These are phyloP conservation scores for Caretta caretta DNA, from an alignment of 2,113 vertebrate genomes.

Conservation along the genomic window DNA sequence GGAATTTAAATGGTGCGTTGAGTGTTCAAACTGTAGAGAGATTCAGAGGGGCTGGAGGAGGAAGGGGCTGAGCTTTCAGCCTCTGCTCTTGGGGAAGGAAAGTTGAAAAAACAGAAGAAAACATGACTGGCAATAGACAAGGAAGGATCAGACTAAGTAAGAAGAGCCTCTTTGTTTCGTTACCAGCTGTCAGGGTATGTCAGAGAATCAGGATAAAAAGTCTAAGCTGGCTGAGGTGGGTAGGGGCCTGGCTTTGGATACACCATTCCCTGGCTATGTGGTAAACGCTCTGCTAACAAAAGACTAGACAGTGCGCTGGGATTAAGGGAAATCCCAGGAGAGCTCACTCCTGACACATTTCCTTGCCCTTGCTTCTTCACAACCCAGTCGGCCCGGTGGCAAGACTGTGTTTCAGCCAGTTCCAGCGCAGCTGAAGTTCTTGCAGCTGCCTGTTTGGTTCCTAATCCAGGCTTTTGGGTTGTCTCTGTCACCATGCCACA, in stretches of 20 bases:
- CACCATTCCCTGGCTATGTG: accelerated
- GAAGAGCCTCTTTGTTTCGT: constrained; percentile 43
- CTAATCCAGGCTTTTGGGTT: not conserved
- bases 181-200: not conserved
- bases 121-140: not conserved
- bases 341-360: not conserved
- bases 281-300: not conserved
- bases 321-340: accelerated
- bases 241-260: accelerated
- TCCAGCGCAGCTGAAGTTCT: not conserved
- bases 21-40: not conserved
- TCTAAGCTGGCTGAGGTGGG: accelerated
- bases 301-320: accelerated
- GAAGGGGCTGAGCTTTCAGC: not conserved
- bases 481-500: not conserved
- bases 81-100: not conserved
- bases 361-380: not conserved
- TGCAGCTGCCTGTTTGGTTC: not conserved
- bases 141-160: not conserved
- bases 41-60: not conserved
- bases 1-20: not conserved
- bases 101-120: not conserved
- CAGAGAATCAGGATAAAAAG: not conserved
- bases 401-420: not conserved
- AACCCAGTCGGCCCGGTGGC: accelerated